Conservation (phyloP, 1,140 invertebrate species). For the Piezodorus guildinii region DNA sequence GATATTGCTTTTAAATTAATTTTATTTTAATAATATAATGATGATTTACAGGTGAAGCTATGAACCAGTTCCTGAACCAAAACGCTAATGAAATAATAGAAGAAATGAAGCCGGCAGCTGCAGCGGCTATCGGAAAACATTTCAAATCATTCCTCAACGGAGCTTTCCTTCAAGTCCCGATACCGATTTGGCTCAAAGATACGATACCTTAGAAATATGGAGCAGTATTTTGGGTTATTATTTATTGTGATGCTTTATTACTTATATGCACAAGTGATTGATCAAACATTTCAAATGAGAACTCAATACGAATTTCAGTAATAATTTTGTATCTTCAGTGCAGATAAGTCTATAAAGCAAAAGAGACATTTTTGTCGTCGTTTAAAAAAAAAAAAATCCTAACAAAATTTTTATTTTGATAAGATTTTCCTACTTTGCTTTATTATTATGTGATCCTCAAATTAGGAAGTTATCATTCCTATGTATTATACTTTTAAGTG, state of each 20-base stretch:
- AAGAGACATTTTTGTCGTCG: too few relatives aligned
- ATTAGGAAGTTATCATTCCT: too few relatives aligned
- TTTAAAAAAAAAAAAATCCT: too few relatives aligned
- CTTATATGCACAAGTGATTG: too few relatives aligned
- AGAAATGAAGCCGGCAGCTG: constrained; percentile 68
- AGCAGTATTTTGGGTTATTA: not conserved
- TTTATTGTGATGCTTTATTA: not conserved
- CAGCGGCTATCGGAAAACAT: constrained; percentile 58
- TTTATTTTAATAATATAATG: not conserved
- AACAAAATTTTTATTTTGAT: too few relatives aligned
- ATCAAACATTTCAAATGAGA: too few relatives aligned
- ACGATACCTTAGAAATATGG: not conserved
- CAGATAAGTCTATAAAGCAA: too few relatives aligned
- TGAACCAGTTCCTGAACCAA: constrained; percentile 75
- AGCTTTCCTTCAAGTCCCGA: constrained; percentile 61
- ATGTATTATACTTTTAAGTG: too few relatives aligned
- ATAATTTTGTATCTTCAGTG: too few relatives aligned
- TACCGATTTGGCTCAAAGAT: constrained; percentile 59
- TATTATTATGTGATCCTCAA: too few relatives aligned
- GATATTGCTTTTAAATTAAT: not conserved
- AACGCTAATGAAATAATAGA: constrained; percentile 72
- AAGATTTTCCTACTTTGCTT: too few relatives aligned
- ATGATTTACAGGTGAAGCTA: constrained; percentile 47
- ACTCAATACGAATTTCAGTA: too few relatives aligned
- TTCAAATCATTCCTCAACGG: constrained; percentile 64